A percentile compares a stretch with the other conserved stretches of the same genome.
Conservation (phyloP, 2,797 vertebrate species). For the Moxostoma hubbsi region DNA sequence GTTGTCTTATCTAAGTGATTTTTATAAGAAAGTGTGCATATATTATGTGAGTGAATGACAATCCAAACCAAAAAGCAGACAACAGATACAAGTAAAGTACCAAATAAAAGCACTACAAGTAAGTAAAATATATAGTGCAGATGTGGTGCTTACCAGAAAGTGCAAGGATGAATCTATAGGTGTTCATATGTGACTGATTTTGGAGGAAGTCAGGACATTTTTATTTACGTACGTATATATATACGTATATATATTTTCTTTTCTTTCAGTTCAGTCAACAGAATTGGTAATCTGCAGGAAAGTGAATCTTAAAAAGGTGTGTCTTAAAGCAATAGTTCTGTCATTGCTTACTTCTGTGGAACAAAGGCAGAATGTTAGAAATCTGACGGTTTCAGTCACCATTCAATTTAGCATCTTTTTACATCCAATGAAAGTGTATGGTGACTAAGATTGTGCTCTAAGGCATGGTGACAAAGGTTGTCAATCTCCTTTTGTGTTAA, state of each 20-base stretch:
- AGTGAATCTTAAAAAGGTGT: too few species aligned
- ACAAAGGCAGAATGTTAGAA: too few species aligned
- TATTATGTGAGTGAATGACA: conserved; percentile 27
- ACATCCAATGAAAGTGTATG: too few species aligned
- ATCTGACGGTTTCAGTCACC: too few species aligned
- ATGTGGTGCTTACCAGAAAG: background rate
- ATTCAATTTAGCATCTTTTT: too few species aligned
- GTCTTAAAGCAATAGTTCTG: too few species aligned
- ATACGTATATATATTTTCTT: background rate
- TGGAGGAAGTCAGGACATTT: background rate
- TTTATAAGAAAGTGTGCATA: conserved; percentile 11
- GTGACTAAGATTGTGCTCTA: too few species aligned
- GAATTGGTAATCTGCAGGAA: background rate
- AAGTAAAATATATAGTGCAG: background rate
- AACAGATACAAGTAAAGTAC: conserved; percentile 25
- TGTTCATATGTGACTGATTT: background rate
- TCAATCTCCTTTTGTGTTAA: too few species aligned
- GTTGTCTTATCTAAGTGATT: conserved; percentile 33
- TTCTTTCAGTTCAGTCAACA: background rate
- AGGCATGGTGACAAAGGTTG: too few species aligned
- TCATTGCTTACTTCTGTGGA: too few species aligned
- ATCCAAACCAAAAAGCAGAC: conserved; percentile 13
- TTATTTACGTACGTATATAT: too few species aligned
- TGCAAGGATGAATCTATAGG: background rate
- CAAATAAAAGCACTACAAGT: conserved; percentile 25